Conservation (phyloP, 2,113 vertebrate species). For the Pampusana beccarii region DNA sequence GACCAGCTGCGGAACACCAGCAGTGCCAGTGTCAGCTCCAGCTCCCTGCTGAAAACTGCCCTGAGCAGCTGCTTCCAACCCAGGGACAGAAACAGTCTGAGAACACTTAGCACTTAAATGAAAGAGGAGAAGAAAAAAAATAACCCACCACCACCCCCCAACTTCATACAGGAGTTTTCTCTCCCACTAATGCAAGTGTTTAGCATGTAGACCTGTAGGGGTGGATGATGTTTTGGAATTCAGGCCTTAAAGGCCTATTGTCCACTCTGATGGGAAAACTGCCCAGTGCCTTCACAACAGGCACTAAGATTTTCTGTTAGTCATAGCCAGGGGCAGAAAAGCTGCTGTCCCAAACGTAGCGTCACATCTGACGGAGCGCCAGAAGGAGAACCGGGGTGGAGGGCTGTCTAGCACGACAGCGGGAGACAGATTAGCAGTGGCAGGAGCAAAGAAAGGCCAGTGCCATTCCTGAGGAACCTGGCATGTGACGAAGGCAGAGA, state of each 20-base stretch:
- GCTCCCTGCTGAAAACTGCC: background rate
- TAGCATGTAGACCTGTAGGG: background rate
- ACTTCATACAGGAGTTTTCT: background rate
- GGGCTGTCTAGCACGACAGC: background rate
- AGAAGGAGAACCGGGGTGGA: background rate
- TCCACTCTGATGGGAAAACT: background rate
- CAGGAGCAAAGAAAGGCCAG: background rate
- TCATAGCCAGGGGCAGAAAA: background rate
- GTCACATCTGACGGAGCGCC: background rate
- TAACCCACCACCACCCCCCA: background rate
- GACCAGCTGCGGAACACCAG: background rate
- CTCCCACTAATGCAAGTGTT: background rate
- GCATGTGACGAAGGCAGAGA: background rate
- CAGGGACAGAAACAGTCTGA: background rate
- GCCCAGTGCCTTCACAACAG: background rate
- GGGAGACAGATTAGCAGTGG: constrained; percentile 14
- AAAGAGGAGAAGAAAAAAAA: accelerated
- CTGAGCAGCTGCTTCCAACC: background rate
- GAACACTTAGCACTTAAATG: background rate
- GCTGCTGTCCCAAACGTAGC: background rate
- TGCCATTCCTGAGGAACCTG: background rate
- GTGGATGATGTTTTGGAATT: background rate
- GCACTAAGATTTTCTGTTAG: background rate
- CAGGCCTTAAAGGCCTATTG: background rate
- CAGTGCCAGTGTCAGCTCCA: background rate